These are phyloP conservation scores for Centroberyx gerrardi DNA, from an alignment of 2,797 vertebrate species.

Conservation along the genomic window DNA sequence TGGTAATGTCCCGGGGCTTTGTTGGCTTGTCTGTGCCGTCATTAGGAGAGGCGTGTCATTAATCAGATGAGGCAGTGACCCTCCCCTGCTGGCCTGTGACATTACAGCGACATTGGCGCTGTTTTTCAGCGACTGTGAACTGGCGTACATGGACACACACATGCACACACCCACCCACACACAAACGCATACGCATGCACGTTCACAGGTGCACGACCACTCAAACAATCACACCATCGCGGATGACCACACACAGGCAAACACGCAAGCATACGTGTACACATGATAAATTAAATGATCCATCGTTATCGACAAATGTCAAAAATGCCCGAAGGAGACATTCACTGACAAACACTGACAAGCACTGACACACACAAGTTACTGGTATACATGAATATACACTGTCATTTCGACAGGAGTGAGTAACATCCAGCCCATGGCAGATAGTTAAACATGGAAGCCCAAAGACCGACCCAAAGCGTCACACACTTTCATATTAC, in stretches of 20 bases:
- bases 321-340: too few species aligned
- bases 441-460: too few species aligned
- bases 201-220: background rate
- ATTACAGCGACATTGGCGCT: constrained; percentile 64
- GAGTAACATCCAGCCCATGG: background rate
- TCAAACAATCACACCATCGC: background rate
- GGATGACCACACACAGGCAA: background rate
- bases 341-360: too few species aligned
- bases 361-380: constrained; percentile 10
- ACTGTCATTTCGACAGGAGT: background rate
- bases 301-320: too few species aligned
- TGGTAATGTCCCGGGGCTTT: constrained; percentile 65
- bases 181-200: background rate
- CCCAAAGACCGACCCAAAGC: too few species aligned
- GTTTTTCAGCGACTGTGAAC: constrained; percentile 46
- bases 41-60: constrained; percentile 62
- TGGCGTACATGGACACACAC: constrained; percentile 4
- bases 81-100: constrained; percentile 66
- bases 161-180: background rate
- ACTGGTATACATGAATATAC: background rate
- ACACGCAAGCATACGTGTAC: background rate
- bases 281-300: too few species aligned
- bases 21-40: constrained; percentile 63
- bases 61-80: constrained; percentile 69
- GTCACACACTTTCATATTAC: background rate